Percentiles rank a stretch among this genome's conserved stretches.
Evolutionary conservation across 2,113 vertebrate genomes (phyloP).

Genomic region (Cryptotis parvus): DNA sequence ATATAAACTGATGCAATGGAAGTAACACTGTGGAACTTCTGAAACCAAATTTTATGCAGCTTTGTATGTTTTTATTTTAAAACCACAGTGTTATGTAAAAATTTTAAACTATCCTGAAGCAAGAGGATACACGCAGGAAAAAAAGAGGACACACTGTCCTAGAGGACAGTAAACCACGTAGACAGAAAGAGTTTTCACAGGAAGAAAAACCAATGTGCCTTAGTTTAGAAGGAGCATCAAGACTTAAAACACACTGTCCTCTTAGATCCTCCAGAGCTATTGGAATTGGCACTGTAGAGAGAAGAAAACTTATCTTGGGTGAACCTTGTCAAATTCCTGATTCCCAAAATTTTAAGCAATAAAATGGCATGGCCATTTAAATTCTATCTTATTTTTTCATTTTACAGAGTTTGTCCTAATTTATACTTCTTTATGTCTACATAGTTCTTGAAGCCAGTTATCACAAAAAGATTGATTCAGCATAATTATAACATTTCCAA

Average conservation of each 20-base stretch:
- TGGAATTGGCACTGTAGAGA: not conserved
- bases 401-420: not conserved
- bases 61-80: constrained; percentile 33
- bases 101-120: not conserved
- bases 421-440: not conserved
- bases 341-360: not conserved
- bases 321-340: not conserved
- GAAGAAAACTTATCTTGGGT: not conserved
- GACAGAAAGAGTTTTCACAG: not conserved
- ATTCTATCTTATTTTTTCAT: not conserved
- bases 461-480: not conserved
- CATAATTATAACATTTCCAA: not conserved
- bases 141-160: not conserved
- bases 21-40: constrained; percentile 29
- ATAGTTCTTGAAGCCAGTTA: not conserved
- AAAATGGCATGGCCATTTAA: not conserved
- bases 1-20: not conserved
- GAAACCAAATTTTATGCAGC: not conserved
- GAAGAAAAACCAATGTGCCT: not conserved
- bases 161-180: not conserved
- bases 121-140: too few species aligned
- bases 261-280: not conserved
- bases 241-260: not conserved
- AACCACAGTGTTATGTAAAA: not conserved
- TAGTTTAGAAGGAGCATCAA: not conserved